Base-by-base conservation (phyloP, 2,888 invertebrate genomes). In the Stenolophus ochropezus region DNA sequence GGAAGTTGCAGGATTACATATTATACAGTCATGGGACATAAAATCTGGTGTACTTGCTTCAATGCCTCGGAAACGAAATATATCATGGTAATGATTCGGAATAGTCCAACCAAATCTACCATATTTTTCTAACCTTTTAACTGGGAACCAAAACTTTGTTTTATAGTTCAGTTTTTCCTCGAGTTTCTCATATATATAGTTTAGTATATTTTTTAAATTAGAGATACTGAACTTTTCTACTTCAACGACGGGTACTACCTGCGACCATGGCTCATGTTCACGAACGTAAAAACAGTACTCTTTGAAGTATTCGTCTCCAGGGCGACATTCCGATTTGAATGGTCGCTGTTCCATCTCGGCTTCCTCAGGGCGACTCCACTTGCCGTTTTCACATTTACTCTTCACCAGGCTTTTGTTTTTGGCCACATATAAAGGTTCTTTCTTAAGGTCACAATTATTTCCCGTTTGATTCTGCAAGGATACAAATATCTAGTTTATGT, bases 201-300 rank as follows among this genome's bases (percentile, higher is more conserved):
- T 84, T 82, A 78, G 83, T 83, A 85, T 85, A 11, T 4, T n/a
- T 86, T 86, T 3, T 16, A 85, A 84, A 61, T 83, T 85, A 11
- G 82, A 80, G 14, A 82, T 73, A n/a, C 87, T 69, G 16, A 69
- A 14, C 5, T 16, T 14, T 27, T 69, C 65, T 4, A 69, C n/a
- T n/a, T 69, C 33, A 33, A 33, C 4, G 5, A 69, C 33, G 1
- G 65, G 65, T 16, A 21, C 4, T 27, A 33, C 18, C 8, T 27
- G 0, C 5, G 14, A 83, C 85, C 87, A 87, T 4, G 77, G 81
- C 42, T 86, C 83, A 0, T 85, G 47, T 4, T 85, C 47, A 0
- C 89, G 88, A 20, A 89, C 84, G 82, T 86, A 86, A 1, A 89
- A 51, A 73, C 90, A 90, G n/a, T 84, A 83, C 25, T 82, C 83